Evolutionary conservation across 1,140 invertebrate genomes (phyloP), one percentile per base, ranked within the genome.

Genomic region (Catajapyx aquilonaris): DNA sequence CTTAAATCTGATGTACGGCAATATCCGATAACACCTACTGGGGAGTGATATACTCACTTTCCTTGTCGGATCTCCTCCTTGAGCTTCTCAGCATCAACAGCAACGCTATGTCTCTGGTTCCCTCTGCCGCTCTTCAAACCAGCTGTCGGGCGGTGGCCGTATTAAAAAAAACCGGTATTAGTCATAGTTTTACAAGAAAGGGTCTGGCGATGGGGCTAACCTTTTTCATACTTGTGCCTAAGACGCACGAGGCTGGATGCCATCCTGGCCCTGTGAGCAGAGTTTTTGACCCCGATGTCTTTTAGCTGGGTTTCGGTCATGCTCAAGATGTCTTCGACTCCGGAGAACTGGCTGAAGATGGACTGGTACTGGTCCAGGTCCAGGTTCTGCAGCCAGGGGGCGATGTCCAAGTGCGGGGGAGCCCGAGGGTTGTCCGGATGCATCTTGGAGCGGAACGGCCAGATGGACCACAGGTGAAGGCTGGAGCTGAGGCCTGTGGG

Each of bases 201-300:
- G n/a, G n/a, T n/a, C n/a, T n/a, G n/a, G n/a, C n/a, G n/a, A n/a
- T n/a, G n/a, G n/a, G n/a, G n/a, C 44, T 46, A 46, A 54, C 50
- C 46, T 42, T 46, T 53, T 35, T 62, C 49, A 45, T 66, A 66
- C 53, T 72, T 73, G 4, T 64, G 61, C 31, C 62, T 57, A 1
- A 75, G 55, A 3, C 64, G 59, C 2, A 68, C 54, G n/a, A 76
- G 51, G 50, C 69, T 75, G 25, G 69, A 65, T 10, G 71, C 59
- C 31, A 76, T 65, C 42, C 61, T 59, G 4, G 70, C 67, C 23
- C 71, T 52, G 49, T 75, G 71, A 9, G 62, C 63, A 1, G 64
- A 57, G 47, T 65, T 69, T 32, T 64, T 67, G 9, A 76, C 56
- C 1, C 73, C 72, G 22, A 71, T 46, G 18, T 64, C 53, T 46